Conservation (phyloP, 2,113 vertebrate genomes). For the Sitta europaea region DNA sequence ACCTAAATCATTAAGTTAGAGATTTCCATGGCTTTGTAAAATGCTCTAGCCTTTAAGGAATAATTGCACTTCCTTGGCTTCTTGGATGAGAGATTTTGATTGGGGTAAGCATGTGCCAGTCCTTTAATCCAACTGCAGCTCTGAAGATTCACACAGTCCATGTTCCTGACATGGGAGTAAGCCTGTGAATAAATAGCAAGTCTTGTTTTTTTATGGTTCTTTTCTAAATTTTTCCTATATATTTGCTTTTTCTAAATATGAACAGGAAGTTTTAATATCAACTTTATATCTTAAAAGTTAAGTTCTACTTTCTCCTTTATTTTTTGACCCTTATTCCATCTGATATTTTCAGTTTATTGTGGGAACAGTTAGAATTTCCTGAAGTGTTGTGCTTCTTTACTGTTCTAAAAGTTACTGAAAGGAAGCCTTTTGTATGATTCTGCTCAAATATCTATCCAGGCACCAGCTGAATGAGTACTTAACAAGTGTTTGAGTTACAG, state of each 20-base stretch:
- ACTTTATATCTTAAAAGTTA: background rate
- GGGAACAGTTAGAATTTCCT: background rate
- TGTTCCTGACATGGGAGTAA: background rate
- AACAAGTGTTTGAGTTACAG: background rate
- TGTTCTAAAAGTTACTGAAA: background rate
- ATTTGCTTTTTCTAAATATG: background rate
- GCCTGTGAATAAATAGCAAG: background rate
- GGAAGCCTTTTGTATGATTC: background rate
- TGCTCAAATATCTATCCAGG: background rate
- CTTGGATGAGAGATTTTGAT: background rate
- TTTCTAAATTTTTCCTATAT: background rate
- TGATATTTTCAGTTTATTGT: background rate
- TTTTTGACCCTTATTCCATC: background rate
- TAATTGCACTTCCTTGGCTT: background rate
- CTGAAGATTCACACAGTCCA: background rate
- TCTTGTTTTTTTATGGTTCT: accelerated
- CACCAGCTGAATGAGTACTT: background rate
- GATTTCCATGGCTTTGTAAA: background rate
- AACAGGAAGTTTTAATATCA: background rate
- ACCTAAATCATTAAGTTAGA: background rate
- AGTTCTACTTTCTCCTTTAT: background rate
- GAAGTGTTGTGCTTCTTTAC: background rate
- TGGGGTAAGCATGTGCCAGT: background rate
- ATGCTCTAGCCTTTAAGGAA: background rate
- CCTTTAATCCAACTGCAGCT: background rate